Evolutionary conservation across 1,140 invertebrate genomes (phyloP).

Genomic region (Macrosteles quadrilineatus): DNA sequence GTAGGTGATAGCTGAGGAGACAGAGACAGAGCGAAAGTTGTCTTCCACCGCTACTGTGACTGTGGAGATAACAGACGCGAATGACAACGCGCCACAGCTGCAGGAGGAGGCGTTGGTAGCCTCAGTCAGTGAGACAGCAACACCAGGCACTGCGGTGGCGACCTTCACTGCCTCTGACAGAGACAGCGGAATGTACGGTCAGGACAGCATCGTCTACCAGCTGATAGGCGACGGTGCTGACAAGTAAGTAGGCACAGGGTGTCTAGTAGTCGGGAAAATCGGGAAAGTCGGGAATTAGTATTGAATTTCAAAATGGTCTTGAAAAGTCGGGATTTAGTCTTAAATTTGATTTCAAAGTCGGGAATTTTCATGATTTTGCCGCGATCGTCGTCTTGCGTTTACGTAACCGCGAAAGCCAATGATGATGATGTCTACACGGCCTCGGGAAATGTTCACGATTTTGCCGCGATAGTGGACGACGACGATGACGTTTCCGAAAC

Average conservation of each 20-base stretch:
- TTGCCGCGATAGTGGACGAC: no score
- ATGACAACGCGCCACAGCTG: conserved; percentile 87
- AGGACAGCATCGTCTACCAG: conserved; percentile 80
- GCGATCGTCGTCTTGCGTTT: no score
- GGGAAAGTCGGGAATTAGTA: no score
- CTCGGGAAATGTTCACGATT: no score
- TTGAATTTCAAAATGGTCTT: no score
- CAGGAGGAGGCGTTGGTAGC: conserved; percentile 71
- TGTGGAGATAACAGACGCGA: conserved; percentile 81
- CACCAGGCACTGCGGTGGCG: conserved; percentile 68
- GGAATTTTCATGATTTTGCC: no score
- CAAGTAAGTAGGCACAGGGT: conserved; percentile 56
- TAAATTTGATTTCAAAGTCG: no score
- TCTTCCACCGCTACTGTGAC: conserved; percentile 87
- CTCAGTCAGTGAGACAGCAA: conserved; percentile 69
- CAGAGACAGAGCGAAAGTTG: conserved; percentile 70
- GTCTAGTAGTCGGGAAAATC: no score
- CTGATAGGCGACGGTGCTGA: conserved; percentile 82
- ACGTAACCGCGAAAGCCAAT: no score
- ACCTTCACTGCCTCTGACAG: conserved; percentile 79
- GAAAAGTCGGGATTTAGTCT: no score
- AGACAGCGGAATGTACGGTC: conserved; percentile 78
- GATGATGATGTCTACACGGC: no score
- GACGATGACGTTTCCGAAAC: no score
- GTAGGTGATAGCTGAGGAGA: conserved; percentile 80